These are phyloP conservation scores for Polyommatus icarus DNA, from an alignment of 2,888 invertebrate genomes.

Conservation along the genomic window DNA sequence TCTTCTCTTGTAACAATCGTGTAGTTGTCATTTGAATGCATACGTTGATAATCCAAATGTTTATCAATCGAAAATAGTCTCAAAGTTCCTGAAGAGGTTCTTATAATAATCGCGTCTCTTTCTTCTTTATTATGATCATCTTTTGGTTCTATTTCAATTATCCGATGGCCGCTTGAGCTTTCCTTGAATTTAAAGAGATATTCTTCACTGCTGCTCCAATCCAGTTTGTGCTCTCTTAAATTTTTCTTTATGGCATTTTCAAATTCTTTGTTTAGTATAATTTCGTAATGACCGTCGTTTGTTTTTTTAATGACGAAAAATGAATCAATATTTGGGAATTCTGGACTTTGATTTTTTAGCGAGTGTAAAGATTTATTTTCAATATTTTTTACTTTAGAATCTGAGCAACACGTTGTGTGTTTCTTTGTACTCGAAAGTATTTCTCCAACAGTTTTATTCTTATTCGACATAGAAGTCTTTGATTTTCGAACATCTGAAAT, in stretches of 20 bases:
- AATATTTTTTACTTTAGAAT: not conserved
- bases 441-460: not conserved
- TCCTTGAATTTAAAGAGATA: constrained; percentile 48
- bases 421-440: not conserved
- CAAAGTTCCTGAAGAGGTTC: constrained; percentile 53
- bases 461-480: not conserved
- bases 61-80: constrained; percentile 53
- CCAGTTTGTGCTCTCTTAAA: constrained; percentile 45
- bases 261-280: constrained; percentile 64
- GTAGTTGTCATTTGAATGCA: not conserved
- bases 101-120: constrained; percentile 50
- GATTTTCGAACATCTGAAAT: not conserved
- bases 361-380: constrained; percentile 38
- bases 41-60: not conserved
- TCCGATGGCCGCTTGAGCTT: constrained; percentile 47
- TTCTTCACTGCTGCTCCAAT: constrained; percentile 43
- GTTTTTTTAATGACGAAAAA: constrained; percentile 53
- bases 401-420: not conserved
- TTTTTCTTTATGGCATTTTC: constrained; percentile 50
- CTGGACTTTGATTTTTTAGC: constrained; percentile 48
- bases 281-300: constrained; percentile 53
- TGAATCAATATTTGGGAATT: constrained; percentile 42
- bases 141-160: constrained; percentile 49
- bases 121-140: constrained; percentile 32
- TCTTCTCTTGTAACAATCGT: constrained; percentile 6